Base-by-base conservation (phyloP, 2,797 vertebrate genomes). In the Schizopygopsis pylzovi region DNA sequence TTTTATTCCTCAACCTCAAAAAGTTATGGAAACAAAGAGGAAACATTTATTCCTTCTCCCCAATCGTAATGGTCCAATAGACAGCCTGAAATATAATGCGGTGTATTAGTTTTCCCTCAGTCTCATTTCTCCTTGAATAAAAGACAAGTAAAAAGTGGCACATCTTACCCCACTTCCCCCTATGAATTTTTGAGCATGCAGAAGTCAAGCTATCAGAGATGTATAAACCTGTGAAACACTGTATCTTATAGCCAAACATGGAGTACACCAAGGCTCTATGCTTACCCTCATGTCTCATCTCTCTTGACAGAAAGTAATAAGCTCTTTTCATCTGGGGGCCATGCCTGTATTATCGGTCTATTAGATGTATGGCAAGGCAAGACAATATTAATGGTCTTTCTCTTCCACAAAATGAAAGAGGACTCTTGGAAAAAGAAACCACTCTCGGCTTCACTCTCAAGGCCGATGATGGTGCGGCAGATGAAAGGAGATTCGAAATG, bases 321-420 rank as follows among this genome's bases (percentile, higher is more conserved):
- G 94, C 91, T 91, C 92, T 94, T 94, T 95, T 94, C 94, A 95
- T 95, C 94, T 94, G 90, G 91, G 88, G 94, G 94, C 93, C 91
- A 94, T 92, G 94, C 92, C 93, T 93, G 92, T 94, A 95, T 95
- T 95, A 95, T 95, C 93, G 91, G 91, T 91, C 91, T 93, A 90
- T 95, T 92, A 94, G 92, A 95, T 92, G 92, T 94, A 92, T 92
- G 93, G 93, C 91, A 90, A 94, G 92, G 93, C 91, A 91, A 94
- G 94, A 93, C 92, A 92, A 93, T 94, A 95, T 94, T 95, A 95
- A 95, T 95, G 94, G 92, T 90, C 89, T 91, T 92, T 92, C 91
- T 90, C 89, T 86, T 11, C 84, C 89, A 90, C 78, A 72, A 94
- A 95, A 95, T 93, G 92, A 95, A 95, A 94, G 93, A 92, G 89